Base-by-base conservation (phyloP, 2,113 vertebrate genomes). In the Catharus bicknelli region DNA sequence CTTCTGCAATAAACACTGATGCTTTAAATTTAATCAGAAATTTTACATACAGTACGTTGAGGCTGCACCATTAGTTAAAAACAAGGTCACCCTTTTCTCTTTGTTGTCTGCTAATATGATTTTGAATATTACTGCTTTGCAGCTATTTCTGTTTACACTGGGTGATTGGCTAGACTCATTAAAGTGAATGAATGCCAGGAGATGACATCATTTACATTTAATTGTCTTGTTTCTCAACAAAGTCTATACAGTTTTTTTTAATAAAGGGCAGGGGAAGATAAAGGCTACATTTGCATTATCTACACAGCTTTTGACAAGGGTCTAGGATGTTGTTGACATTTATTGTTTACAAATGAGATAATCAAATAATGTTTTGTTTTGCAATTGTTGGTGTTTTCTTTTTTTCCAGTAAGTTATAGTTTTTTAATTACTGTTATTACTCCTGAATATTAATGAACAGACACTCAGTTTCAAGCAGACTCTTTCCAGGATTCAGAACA, bases 1-100 rank as follows among this genome's bases (percentile, higher is more conserved):
- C 96, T 97, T 97, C 93, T 97, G 97, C 97, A 96, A 95, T 83
- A 88, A 95, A 95, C 93, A 91, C 78, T 92, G 84, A 93, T 95
- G 50, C 95, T 98, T 98, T 97, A 97, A 96, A 98, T 97, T 98
- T 96, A 97, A 98, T 97, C 97, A 93, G 97, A 97, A 95, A 32
- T 73, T 79, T 59, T 79, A 90, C 47, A 59, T 95, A 90, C 96
- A 96, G 62, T 73, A 69, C 4, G 4, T 16, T 5, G 53, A 78
- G 11, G 5, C 69, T 32, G 91, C 96, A 78, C 95, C 97, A 97
- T 98, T 97, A 97, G 96, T 97, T 98, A 92, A 91, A 98, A 98
- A 95, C 91, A 98, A 99, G 98, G 98, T 99, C 98, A 97, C 79
- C 13, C 16, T 89, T 93, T 97, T 97, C 96, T 97, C 97, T 97